Percentiles rank a stretch among this genome's conserved stretches.
Conservation (phyloP, 2,797 vertebrate species). For the Ctenopoma multispine region DNA sequence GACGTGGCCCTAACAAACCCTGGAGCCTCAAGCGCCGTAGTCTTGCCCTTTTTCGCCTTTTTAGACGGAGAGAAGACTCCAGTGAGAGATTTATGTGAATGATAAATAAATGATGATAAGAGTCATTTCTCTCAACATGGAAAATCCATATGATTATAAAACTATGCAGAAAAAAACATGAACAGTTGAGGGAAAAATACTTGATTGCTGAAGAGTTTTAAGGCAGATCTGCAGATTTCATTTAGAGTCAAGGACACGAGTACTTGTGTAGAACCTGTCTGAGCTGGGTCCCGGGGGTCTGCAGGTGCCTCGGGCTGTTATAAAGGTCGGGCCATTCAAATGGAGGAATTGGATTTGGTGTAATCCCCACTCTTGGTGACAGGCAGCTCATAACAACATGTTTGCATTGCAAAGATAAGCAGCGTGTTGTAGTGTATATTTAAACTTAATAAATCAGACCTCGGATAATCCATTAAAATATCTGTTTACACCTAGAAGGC, state of each 20-base stretch:
- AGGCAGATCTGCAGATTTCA: slow-evolving; percentile 1
- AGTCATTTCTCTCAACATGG: not conserved
- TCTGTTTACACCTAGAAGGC: not conserved
- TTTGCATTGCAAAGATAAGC: slow-evolving; percentile 42
- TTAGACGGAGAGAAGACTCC: too few relatives aligned
- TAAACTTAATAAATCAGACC: slow-evolving; percentile 5
- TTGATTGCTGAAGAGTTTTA: slow-evolving; percentile 14
- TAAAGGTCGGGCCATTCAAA: slow-evolving; percentile 58
- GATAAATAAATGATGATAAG: not conserved
- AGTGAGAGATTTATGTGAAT: too few relatives aligned
- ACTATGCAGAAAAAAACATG: too few relatives aligned
- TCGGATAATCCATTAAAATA: slow-evolving; percentile 9
- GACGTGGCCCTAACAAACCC: slow-evolving; percentile 29
- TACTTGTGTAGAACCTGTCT: slow-evolving; percentile 5
- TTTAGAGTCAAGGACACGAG: slow-evolving; percentile 38
- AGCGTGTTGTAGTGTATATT: not conserved
- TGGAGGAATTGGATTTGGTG: slow-evolving; percentile 19
- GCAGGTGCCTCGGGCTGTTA: slow-evolving; percentile 53
- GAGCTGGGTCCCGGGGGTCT: slow-evolving; percentile 22
- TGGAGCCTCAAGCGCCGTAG: not conserved
- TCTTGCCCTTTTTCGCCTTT: slow-evolving; percentile 8
- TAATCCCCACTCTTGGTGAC: slow-evolving; percentile 16
- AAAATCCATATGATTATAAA: not conserved
- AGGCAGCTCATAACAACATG: slow-evolving; percentile 13
- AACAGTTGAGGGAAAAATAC: not conserved